Evolutionary conservation across 2,797 vertebrate species (phyloP).

Genomic region (Carcharodon carcharias): DNA sequence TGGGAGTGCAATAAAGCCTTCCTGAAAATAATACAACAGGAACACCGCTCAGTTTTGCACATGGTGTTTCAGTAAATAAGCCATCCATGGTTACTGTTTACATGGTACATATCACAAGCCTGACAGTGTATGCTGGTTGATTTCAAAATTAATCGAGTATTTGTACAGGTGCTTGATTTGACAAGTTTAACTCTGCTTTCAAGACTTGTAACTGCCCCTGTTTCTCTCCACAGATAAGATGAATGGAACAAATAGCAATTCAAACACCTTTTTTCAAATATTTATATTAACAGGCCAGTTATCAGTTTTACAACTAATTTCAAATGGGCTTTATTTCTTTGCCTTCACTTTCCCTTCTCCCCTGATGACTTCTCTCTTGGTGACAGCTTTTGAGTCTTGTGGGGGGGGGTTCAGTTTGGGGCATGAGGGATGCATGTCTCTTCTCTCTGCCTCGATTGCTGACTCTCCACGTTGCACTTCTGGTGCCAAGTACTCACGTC

Average conservation of each 20-base stretch:
- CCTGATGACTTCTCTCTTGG: background rate
- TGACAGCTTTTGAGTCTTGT: background rate
- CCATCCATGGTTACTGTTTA: background rate
- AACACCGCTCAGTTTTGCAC: no score
- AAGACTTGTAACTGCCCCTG: background rate
- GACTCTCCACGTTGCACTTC: background rate
- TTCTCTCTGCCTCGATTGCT: background rate
- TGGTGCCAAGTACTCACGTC: background rate
- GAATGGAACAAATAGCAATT: background rate
- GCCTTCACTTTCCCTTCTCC: background rate
- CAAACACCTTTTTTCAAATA: background rate
- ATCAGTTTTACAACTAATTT: no score
- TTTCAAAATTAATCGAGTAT: background rate
- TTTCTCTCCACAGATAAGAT: background rate
- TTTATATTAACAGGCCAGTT: background rate
- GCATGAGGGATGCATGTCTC: background rate
- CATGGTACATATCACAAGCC: background rate
- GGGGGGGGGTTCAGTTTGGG: background rate
- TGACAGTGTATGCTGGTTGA: background rate
- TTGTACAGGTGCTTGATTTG: background rate
- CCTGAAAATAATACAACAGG: background rate
- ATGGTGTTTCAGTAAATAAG: constrained; percentile 3
- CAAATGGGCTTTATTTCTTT: no score
- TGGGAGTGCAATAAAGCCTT: background rate
- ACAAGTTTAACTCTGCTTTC: background rate